Evolutionary conservation across 2,113 vertebrate species (phyloP).

Genomic region (Phaethornis superciliosus): DNA sequence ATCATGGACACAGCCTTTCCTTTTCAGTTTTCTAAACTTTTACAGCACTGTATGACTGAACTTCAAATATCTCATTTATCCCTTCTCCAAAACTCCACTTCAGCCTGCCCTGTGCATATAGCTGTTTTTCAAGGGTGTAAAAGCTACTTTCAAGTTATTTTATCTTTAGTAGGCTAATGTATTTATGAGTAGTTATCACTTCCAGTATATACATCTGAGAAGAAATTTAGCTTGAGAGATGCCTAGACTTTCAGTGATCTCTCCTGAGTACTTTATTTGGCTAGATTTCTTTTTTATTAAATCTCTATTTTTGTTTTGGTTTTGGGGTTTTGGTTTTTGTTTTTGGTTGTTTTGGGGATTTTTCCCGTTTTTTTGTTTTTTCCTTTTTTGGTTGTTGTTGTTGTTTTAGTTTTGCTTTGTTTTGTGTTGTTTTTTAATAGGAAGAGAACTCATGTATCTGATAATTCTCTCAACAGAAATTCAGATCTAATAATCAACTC

Average conservation of each 20-base stretch:
- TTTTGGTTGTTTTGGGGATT: too few species aligned
- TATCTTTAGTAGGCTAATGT: background rate
- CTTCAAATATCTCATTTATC: background rate
- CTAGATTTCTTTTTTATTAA: background rate
- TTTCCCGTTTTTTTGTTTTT: too few species aligned
- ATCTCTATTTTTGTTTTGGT: background rate
- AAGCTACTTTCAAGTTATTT: background rate
- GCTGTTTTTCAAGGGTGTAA: background rate
- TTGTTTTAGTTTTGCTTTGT: too few species aligned
- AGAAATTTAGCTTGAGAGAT: background rate
- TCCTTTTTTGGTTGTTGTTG: too few species aligned
- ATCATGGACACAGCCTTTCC: background rate
- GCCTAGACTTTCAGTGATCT: background rate
- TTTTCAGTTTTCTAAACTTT: background rate
- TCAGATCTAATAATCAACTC: background rate
- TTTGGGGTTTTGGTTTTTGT: too few species aligned
- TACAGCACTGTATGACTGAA: background rate
- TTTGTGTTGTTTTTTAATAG: too few species aligned
- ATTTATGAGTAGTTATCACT: background rate
- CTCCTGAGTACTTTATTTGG: background rate
- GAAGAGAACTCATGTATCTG: too few species aligned
- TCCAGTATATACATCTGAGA: background rate
- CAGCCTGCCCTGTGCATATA: accelerated
- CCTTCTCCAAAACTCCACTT: background rate
- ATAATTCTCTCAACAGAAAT: background rate